Conservation (phyloP, 2,113 vertebrate species). For the Cettia cetti region DNA sequence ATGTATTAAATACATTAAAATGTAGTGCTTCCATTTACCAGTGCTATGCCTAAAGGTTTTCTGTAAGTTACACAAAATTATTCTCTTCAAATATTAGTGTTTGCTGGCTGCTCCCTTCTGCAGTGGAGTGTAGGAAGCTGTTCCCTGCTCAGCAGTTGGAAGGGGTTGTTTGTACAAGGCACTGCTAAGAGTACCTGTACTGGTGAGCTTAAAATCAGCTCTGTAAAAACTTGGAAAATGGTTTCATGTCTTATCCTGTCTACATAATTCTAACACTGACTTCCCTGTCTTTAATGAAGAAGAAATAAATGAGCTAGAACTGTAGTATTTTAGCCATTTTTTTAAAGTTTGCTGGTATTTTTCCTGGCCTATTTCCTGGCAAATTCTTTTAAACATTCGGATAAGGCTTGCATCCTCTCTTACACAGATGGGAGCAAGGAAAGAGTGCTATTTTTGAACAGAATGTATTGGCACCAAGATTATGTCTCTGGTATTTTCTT, state of each 20-base stretch:
- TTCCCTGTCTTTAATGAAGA: not conserved
- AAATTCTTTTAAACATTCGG: not conserved
- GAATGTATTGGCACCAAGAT: not conserved
- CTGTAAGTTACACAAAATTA: not conserved
- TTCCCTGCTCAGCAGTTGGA: not conserved
- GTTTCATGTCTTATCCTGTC: not conserved
- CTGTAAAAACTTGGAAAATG: not conserved
- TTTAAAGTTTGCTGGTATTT: not conserved
- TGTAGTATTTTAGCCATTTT: not conserved
- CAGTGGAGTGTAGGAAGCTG: not conserved
- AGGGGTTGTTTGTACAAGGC: not conserved
- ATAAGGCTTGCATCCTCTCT: not conserved
- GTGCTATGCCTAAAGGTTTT: not conserved
- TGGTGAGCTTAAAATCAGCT: not conserved
- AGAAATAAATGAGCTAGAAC: not conserved
- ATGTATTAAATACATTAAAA: not conserved
- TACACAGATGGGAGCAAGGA: not conserved
- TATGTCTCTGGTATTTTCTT: not conserved
- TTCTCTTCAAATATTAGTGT: not conserved
- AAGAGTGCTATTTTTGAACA: not conserved
- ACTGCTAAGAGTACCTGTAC: rapidly evolving
- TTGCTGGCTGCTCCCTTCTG: not conserved
- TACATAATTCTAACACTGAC: not conserved
- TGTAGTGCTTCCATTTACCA: not conserved
- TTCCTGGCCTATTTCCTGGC: not conserved